A percentile compares a stretch with the other conserved stretches of the same genome.
Evolutionary conservation across 2,113 vertebrate genomes (phyloP).

Genomic region (Psammodynastes pulverulentus): DNA sequence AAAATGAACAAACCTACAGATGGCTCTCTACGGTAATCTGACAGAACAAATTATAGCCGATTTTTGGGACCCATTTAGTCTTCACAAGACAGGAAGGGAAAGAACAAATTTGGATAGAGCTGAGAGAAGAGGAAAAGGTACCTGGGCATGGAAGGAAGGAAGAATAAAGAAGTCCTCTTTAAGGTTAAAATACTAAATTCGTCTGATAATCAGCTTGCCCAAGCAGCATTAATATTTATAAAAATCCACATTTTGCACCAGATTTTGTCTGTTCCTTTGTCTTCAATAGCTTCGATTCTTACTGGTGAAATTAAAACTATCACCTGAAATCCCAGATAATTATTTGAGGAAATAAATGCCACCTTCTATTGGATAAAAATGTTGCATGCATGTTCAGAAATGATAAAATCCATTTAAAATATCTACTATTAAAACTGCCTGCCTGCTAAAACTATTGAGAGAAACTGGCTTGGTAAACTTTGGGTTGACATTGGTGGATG

Average conservation of each 20-base stretch:
- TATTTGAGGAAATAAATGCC: neutral
- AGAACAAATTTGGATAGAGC: neutral
- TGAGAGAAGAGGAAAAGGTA: neutral
- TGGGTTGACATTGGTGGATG: neutral
- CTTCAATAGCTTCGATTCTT: neutral
- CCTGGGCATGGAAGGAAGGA: neutral
- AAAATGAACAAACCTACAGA: constrained; percentile 63
- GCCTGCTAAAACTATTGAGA: neutral
- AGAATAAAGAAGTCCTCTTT: neutral
- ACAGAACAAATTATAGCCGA: constrained; percentile 73
- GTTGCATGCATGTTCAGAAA: neutral
- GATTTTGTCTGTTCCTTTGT: neutral
- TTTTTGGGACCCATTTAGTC: constrained; percentile 71
- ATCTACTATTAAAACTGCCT: neutral
- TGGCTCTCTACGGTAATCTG: constrained; percentile 69
- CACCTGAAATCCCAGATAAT: neutral
- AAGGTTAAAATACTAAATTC: neutral
- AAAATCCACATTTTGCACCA: neutral
- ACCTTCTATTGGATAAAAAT: neutral
- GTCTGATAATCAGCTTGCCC: neutral
- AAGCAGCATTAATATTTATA: neutral
- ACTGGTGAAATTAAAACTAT: neutral
- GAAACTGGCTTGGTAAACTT: neutral
- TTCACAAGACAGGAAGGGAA: constrained; percentile 48
- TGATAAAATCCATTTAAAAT: neutral